Evolutionary conservation across 2,888 invertebrate genomes (phyloP), one percentile per base, ranked within the genome.

Genomic region (Drosophila leonis): DNA sequence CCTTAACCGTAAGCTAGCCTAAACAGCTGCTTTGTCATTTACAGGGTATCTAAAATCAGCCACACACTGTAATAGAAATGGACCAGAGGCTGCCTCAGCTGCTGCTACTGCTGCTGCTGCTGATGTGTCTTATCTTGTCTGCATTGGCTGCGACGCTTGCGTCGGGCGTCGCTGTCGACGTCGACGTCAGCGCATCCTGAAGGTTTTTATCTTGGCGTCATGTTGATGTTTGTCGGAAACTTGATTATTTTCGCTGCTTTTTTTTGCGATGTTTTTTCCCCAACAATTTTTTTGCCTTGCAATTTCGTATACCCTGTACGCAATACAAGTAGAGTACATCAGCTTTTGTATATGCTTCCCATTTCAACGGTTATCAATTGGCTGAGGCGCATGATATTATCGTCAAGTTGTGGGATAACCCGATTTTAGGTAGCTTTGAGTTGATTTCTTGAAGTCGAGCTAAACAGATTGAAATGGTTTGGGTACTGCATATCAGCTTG

Each of bases 161-260:
- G n/a, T 24, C 57, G 27, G 27, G 8, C 72, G n/a, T 6, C 48
- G 35, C 35, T 24, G 61, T 35, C 29, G 44, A 27, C 78, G 82
- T 67, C 62, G 29, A 67, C 82, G 68, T 72, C 68, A 78, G 79
- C 84, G 83, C 87, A 89, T 83, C 87, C 83, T 88, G 87, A 75
- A 81, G 87, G 84, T 88, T 88, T 88, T 88, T 86, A 90, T 90
- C 87, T 86, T 83, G 87, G 90, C 86, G 90, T 90, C 90, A 90
- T 90, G 89, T 90, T 90, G 90, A 86, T 86, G 86, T 88, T 86
- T 90, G 89, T 90, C 86, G 86, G 86, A 90, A 86, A 86, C 86
- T 86, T 86, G 86, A 86, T 86, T 86, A 90, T 86, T 90, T 86
- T 90, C 72, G 69, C 71, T 78, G 64, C 44, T 65, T 85, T 86